A percentile compares a stretch with the other conserved stretches of the same genome.
phyloP scores from a whole-genome alignment of 2,113 vertebrate species.

The Trichomycterus rosablanca region DNA sequence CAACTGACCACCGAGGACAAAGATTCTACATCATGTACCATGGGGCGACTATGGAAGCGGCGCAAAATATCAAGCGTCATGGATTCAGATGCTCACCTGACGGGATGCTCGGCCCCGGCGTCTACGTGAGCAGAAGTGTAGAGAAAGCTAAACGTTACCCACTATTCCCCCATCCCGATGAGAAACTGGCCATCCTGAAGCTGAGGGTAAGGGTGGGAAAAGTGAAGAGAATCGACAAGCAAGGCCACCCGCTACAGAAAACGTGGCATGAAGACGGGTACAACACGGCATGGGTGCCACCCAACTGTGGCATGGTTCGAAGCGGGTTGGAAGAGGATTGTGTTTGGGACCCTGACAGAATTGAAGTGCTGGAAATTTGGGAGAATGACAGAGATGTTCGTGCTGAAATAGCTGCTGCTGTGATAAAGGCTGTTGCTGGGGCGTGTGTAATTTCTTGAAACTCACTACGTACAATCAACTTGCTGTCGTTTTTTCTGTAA shows the following conservation, averaged over 20 bases:
- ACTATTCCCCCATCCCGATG: fast-evolving
- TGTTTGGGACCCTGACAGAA: slow-evolving; percentile 50
- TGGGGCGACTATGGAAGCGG: slow-evolving; percentile 40
- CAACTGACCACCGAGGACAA: too few species aligned
- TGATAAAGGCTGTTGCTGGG: too few species aligned
- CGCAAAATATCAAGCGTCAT: fast-evolving
- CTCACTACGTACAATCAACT: too few species aligned
- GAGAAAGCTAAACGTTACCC: slow-evolving; percentile 57
- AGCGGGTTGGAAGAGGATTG: slow-evolving; percentile 63
- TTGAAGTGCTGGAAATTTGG: slow-evolving; percentile 5
- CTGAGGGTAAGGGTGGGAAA: slow-evolving; percentile 43
- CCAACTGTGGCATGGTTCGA: slow-evolving; percentile 52
- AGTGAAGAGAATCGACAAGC: slow-evolving; percentile 45
- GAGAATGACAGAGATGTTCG: too few species aligned
- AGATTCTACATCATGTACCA: slow-evolving; percentile 63
- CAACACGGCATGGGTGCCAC: slow-evolving; percentile 52
- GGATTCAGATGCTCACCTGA: slow-evolving; percentile 26
- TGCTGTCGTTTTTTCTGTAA: too few species aligned
- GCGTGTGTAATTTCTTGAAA: too few species aligned
- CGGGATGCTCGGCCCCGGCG: slow-evolving; percentile 59
- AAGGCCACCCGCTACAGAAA: slow-evolving; percentile 46
- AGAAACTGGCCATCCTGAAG: slow-evolving; percentile 43
- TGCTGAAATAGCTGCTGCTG: too few species aligned
- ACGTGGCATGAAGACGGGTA: slow-evolving; percentile 24
- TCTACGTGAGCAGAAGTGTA: slow-evolving; percentile 62